Evolutionary conservation across 2,797 vertebrate species (phyloP).

Genomic region (Apodemus agrarius): DNA sequence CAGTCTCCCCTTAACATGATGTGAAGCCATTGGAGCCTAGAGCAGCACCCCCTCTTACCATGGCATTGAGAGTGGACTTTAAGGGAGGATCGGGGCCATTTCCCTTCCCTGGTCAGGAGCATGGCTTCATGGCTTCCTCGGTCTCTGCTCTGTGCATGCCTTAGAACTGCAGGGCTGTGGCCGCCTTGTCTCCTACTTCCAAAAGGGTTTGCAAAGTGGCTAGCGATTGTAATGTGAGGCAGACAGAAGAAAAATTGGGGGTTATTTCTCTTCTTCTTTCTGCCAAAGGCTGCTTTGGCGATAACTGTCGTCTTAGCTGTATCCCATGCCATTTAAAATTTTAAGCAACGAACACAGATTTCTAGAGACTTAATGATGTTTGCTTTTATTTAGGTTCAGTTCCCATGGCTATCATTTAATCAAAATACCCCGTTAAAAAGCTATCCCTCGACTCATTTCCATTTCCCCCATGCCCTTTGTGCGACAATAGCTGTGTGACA

Average conservation of each 20-base stretch:
- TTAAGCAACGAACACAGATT: conserved; percentile 13
- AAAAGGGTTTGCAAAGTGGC: neutral
- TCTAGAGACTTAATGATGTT: conserved; percentile 49
- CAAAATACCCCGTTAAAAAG: neutral
- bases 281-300: neutral
- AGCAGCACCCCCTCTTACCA: rapidly evolving
- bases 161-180: neutral
- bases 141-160: neutral
- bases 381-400: conserved; percentile 2
- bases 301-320: neutral
- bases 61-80: neutral
- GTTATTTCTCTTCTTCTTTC: neutral
- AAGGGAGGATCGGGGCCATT: rapidly evolving
- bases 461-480: neutral
- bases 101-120: neutral
- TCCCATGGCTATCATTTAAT: conserved; percentile 42
- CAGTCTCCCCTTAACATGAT: neutral
- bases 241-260: neutral
- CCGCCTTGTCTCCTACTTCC: neutral
- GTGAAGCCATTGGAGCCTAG: neutral
- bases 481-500: neutral
- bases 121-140: neutral
- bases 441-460: neutral
- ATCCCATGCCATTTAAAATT: conserved; percentile 10
- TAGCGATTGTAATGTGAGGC: neutral